Conservation (phyloP, 2,888 invertebrate species). For the Ryuthela nishihirai region DNA sequence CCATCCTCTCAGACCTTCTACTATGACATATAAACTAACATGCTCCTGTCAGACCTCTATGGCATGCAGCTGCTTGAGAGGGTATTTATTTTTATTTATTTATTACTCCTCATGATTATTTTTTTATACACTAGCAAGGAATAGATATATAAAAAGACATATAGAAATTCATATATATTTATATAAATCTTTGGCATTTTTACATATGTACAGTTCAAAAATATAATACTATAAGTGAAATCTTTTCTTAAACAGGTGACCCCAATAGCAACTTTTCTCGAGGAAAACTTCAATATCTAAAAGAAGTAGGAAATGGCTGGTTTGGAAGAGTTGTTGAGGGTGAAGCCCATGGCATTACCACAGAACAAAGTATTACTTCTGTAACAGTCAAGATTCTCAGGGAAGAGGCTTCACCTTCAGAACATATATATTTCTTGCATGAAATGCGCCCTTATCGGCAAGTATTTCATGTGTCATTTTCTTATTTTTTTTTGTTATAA, state of each 20-base stretch:
- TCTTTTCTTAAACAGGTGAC: slow-evolving; percentile 49
- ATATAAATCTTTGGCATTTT: too few relatives aligned
- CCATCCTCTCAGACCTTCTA: too few relatives aligned
- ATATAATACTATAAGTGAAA: too few relatives aligned
- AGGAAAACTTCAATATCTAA: slow-evolving; percentile 73
- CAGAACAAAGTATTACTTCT: slow-evolving; percentile 50
- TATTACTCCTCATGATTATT: too few relatives aligned
- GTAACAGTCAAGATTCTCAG: slow-evolving; percentile 74
- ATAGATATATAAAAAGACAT: too few relatives aligned
- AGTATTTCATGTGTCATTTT: neutral
- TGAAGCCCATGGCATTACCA: slow-evolving; percentile 59
- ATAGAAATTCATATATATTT: too few relatives aligned
- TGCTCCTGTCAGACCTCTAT: too few relatives aligned
- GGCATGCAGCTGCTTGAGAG: too few relatives aligned
- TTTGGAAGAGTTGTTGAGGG: slow-evolving; percentile 80
- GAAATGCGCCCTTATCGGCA: slow-evolving; percentile 64
- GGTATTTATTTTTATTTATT: too few relatives aligned
- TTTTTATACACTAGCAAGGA: too few relatives aligned
- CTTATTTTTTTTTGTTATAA: neutral
- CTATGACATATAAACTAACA: too few relatives aligned
- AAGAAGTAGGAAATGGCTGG: slow-evolving; percentile 79
- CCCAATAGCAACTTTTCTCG: slow-evolving; percentile 65
- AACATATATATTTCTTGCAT: slow-evolving; percentile 73
- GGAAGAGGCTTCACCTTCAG: slow-evolving; percentile 71
- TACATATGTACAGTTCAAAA: too few relatives aligned